A percentile compares a stretch with the other conserved stretches of the same genome.
Conservation (phyloP, 2,113 vertebrate species). For the Heterotis niloticus region DNA sequence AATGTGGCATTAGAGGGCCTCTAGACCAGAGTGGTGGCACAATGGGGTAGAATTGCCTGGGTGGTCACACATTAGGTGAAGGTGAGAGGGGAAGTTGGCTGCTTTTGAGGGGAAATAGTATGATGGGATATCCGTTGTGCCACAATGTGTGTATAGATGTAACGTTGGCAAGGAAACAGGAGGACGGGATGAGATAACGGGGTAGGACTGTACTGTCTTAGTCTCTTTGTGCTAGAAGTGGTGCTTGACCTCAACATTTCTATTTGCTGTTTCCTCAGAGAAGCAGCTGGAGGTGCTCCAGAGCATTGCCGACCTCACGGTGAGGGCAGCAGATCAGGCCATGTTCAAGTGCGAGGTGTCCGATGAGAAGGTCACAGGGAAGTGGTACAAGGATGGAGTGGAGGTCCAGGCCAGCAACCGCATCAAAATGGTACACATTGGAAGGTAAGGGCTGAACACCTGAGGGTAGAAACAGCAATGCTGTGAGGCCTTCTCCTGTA, state of each 20-base stretch:
- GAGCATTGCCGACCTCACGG: constrained; percentile 82
- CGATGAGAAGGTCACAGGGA: constrained; percentile 85
- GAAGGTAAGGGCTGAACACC: constrained; percentile 64
- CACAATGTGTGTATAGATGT: no score
- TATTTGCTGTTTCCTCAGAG: neutral
- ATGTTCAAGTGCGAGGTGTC: constrained; percentile 91
- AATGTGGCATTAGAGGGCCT: no score
- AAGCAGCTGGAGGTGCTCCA: constrained; percentile 76
- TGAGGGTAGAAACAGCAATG: neutral
- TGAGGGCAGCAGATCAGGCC: constrained; percentile 78
- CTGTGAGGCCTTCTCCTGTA: neutral
- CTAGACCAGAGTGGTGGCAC: no score
- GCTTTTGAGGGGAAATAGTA: no score
- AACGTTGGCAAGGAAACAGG: no score
- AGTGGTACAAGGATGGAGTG: constrained; percentile 83
- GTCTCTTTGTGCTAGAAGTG: no score
- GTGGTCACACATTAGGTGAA: no score
- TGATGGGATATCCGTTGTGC: no score
- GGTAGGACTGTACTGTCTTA: no score
- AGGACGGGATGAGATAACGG: no score
- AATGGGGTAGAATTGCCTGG: no score
- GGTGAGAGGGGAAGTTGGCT: no score
- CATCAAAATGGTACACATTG: constrained; percentile 73
- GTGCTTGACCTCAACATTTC: neutral
- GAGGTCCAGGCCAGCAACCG: constrained; percentile 76